Evolutionary conservation across 2,797 vertebrate species (phyloP).

Genomic region (Setipinna tenuifilis): DNA sequence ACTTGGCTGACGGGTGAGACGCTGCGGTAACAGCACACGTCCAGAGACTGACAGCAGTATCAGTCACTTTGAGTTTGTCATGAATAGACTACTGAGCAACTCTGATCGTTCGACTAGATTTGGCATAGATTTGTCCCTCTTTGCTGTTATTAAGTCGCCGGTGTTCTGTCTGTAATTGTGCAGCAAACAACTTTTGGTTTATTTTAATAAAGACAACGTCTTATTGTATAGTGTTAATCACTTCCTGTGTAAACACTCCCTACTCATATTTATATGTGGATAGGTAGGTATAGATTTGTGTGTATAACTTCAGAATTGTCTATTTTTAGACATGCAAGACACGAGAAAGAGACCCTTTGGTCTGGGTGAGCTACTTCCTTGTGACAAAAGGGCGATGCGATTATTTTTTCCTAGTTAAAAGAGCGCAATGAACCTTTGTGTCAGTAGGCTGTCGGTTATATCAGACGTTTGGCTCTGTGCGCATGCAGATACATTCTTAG

Average conservation of each 20-base stretch:
- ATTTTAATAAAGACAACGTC: not conserved
- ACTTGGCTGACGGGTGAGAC: not conserved
- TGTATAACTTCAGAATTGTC: not conserved
- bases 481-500: constrained; percentile 16
- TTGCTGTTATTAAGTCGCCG: not conserved
- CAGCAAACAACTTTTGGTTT: not conserved
- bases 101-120: not conserved
- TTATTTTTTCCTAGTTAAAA: not conserved
- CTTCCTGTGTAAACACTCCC: not conserved
- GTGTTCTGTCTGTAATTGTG: not conserved
- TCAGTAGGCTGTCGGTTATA: not conserved
- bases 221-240: not conserved
- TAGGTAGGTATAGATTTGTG: not conserved
- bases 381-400: constrained; percentile 3
- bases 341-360: not conserved
- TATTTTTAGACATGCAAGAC: not conserved
- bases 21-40: not conserved
- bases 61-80: not conserved
- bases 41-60: not conserved
- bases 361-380: not conserved
- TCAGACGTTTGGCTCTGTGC: not conserved
- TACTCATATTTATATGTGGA: too few species aligned
- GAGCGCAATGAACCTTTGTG: not conserved
- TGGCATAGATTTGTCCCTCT: not conserved
- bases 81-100: not conserved